Evolutionary conservation across 1,140 invertebrate species (phyloP).

Genomic region (Semibalanus balanoides): DNA sequence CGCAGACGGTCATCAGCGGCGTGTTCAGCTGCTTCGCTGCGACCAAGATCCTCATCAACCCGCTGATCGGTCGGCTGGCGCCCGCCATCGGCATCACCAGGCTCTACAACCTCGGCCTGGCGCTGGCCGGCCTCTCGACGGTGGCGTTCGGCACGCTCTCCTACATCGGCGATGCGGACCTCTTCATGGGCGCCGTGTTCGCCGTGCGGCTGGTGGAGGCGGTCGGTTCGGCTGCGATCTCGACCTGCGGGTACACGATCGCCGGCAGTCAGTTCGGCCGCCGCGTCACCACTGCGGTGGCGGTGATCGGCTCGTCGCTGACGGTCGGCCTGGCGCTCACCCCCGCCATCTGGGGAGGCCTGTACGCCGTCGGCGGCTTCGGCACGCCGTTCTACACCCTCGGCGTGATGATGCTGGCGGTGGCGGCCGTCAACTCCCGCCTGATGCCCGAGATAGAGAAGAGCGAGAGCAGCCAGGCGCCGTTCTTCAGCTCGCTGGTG

Average conservation of each 20-base stretch:
- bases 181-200: conserved; percentile 32
- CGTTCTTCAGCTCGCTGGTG: conserved; percentile 42
- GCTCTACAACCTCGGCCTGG: too few species aligned
- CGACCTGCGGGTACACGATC: conserved; percentile 42
- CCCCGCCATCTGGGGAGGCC: conserved; percentile 34
- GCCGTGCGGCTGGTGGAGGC: conserved; percentile 42
- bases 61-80: too few species aligned
- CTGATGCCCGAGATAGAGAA: conserved; percentile 40
- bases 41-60: conserved; percentile 21
- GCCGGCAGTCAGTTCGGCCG: conserved; percentile 36
- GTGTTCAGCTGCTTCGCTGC: conserved; percentile 24
- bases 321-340: conserved; percentile 39
- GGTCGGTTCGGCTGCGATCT: conserved; percentile 36
- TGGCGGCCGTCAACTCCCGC: conserved; percentile 39
- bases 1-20: conserved; percentile 24
- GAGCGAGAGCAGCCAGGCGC: conserved; percentile 40
- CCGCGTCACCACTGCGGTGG: conserved; percentile 33
- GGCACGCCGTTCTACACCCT: conserved; percentile 39
- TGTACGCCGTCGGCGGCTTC: conserved; percentile 37
- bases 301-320: conserved; percentile 30
- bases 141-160: too few species aligned
- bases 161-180: too few species aligned
- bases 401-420: conserved; percentile 32
- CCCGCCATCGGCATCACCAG: too few species aligned
- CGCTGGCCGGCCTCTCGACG: too few species aligned